Evolutionary conservation across 1,140 invertebrate genomes (phyloP), one percentile per base, ranked within the genome.

Genomic region (Achroia grisella): DNA sequence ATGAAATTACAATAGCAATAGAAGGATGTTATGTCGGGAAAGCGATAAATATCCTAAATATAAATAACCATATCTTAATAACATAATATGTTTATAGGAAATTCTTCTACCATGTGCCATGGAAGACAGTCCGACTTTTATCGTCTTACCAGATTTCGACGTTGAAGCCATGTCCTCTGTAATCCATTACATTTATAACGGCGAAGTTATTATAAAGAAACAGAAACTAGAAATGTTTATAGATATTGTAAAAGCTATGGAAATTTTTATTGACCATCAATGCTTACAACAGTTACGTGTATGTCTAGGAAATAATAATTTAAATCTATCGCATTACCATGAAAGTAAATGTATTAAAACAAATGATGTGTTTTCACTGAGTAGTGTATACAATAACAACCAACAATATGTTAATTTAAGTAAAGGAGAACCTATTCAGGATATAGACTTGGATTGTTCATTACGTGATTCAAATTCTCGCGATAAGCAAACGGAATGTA

Each of bases 131-230:
- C 71, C 69, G 13, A 71, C 69, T 10, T 64, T 57, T 47, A 79
- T 85, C 27, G 57, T 76, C 11, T 56, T 85, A 36, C 76, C 80
- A 23, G 80, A 85, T 41, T 74, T 81, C 40, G 72, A 81, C 39
- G 39, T 68, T 31, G 63, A 76, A 14, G 62, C 71, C 10, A 56
- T 85, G 48, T 66, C 71, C 10, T 69, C 67, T 1, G 62, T 85
- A 6, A 53, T 85, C 4, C 70, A 75, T 53, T 85, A 81, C 30
- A 69, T 81, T 50, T 85, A 85, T 39, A 75, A 73, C 28, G 78
- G 81, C 11, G 77, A 85, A 66, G 78, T 85, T 1, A 36, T 56
- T 8, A 48, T 85, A 28, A 48, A 65, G 27, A 65, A 52, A 15
- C 55, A 63, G 9, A 71, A 73, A 37, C 30, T 81, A 23, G 57